These are phyloP conservation scores for Agelaius phoeniceus DNA, from an alignment of 2,113 vertebrate genomes.

Conservation along the genomic window DNA sequence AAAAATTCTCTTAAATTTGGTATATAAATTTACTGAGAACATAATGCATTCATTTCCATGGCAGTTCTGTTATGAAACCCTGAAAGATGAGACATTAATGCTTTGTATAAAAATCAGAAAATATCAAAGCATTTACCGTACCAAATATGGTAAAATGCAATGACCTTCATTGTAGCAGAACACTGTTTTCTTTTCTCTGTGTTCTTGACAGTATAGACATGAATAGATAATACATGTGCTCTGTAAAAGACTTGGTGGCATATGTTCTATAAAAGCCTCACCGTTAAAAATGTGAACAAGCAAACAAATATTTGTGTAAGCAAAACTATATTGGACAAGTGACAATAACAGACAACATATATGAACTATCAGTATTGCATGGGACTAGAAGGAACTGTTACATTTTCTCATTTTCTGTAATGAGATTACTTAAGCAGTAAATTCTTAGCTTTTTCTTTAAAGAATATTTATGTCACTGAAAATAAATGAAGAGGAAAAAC, in stretches of 20 bases:
- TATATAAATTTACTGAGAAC: background rate
- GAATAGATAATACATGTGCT: background rate
- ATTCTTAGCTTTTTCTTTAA: background rate
- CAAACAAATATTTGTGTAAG: background rate
- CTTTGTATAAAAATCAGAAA: background rate
- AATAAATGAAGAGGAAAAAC: background rate
- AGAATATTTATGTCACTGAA: background rate
- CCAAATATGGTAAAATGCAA: background rate
- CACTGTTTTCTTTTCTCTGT: background rate
- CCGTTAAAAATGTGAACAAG: background rate
- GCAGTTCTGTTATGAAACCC: background rate
- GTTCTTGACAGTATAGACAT: background rate
- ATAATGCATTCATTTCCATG: background rate
- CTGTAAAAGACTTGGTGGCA: background rate
- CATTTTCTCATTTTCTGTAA: background rate
- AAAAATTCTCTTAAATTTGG: background rate
- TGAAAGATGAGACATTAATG: background rate
- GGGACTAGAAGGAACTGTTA: background rate
- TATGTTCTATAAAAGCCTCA: background rate
- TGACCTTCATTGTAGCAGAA: background rate
- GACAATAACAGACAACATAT: background rate
- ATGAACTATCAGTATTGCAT: background rate
- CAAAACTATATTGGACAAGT: background rate
- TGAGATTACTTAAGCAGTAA: background rate
- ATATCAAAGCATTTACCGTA: background rate